Base-by-base conservation (phyloP, 2,113 vertebrate genomes). In the Eurystomus gularis region DNA sequence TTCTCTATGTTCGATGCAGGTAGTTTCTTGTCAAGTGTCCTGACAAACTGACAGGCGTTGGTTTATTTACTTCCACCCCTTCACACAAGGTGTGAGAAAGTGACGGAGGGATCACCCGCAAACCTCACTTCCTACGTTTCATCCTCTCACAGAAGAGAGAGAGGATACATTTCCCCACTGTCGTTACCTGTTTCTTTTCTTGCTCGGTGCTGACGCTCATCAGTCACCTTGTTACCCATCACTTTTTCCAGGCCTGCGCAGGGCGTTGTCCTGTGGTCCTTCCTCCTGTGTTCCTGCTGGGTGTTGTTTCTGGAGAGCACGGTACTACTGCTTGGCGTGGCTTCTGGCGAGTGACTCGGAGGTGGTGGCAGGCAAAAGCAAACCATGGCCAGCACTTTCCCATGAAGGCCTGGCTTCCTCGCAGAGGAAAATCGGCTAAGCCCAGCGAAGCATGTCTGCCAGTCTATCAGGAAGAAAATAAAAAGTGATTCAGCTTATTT, bases 401-500 rank as follows among this genome's bases (percentile, higher is more conserved):
- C 82, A 33, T 55, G 55, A 51, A 86, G 55, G 46, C 42, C 80
- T 90, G 79, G 65, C 89, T 75, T 79, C 85, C 57, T 28, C n/a
- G 13, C 42, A 60, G 79, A 72, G 66, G 68, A 79, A 85, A 82
- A 79, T 37, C 23, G 15, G 69, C 83, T 69, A 6, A 64, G 65
- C 60, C 54, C 29, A 14, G 85, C 70, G 87, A 75, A 94, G 60
- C 54, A 48, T 71, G 76, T 65, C 93, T 93, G 79, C 88, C 92
- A 79, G 52, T 79, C 71, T 51, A 71, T 88, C 3, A 2, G 48
- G 68, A 64, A 55, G 64, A 82, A 86, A 91, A 95, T 60, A 72
- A 80, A 51, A 62, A 84, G 58, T 86, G 57, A 77, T 86, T 79
- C 88, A 71, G 78, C 54, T 91, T 82, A 17, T 87, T 95, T 95